Conservation (phyloP, 2,113 vertebrate species). For the Blennius ocellaris region DNA sequence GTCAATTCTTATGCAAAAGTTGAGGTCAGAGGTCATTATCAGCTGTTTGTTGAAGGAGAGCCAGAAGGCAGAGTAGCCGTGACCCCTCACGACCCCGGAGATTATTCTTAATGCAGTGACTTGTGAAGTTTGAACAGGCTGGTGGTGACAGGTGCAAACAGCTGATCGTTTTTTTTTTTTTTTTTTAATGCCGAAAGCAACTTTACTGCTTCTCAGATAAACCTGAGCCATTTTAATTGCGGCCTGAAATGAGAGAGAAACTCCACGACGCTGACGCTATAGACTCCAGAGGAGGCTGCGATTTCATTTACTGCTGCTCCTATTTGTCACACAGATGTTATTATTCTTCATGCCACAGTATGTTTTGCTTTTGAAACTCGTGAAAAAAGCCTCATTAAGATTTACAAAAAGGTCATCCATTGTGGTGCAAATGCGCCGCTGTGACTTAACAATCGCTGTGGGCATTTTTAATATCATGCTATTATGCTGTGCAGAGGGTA, state of each 20-base stretch:
- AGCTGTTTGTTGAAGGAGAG: slow-evolving; percentile 88
- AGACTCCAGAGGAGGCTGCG: slow-evolving; percentile 5
- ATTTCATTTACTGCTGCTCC: slow-evolving; percentile 27
- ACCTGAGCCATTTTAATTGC: background rate
- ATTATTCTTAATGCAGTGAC: slow-evolving; percentile 78
- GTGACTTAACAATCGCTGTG: slow-evolving; percentile 78
- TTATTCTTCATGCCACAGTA: slow-evolving; percentile 63
- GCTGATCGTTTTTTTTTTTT: slow-evolving; percentile 18
- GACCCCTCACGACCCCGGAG: slow-evolving; percentile 82
- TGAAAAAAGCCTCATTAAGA: slow-evolving; percentile 76
- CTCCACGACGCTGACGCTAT: background rate
- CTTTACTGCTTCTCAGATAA: background rate
- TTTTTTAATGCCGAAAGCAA: background rate
- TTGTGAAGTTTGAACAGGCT: slow-evolving; percentile 27
- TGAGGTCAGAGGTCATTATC: slow-evolving; percentile 85
- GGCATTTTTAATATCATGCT: slow-evolving; percentile 85
- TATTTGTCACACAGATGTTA: slow-evolving; percentile 58
- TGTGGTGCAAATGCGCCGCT: slow-evolving; percentile 50
- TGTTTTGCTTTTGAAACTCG: slow-evolving; percentile 72
- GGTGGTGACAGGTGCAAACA: slow-evolving; percentile 12
- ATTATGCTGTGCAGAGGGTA: slow-evolving; percentile 70
- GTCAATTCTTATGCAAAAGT: slow-evolving; percentile 89
- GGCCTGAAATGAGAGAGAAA: slow-evolving; percentile 11
- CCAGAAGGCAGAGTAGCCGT: slow-evolving; percentile 78
- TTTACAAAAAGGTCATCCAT: slow-evolving; percentile 77